Evolutionary conservation across 2,797 vertebrate species (phyloP).

Genomic region (Lepus townsendii): DNA sequence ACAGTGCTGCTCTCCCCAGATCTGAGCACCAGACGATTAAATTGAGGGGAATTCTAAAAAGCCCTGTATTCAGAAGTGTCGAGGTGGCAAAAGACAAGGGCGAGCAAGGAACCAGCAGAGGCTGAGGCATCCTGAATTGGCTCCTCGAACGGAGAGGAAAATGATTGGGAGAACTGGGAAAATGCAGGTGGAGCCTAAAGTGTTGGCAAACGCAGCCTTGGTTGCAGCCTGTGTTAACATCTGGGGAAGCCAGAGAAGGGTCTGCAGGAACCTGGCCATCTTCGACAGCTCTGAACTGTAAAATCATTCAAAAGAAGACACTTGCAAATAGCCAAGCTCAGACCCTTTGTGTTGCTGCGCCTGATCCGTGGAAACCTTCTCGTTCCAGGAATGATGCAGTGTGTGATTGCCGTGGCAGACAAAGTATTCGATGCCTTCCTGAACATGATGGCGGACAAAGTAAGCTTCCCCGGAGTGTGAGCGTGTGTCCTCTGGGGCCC

Average conservation of each 20-base stretch:
- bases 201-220: neutral
- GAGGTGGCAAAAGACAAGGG: neutral
- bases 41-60: neutral
- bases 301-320: neutral
- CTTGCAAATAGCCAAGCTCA: neutral
- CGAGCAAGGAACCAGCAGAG: neutral
- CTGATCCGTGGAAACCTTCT: slow-evolving; percentile 18
- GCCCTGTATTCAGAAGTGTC: neutral
- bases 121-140: neutral
- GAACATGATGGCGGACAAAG: slow-evolving; percentile 99
- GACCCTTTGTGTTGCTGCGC: neutral
- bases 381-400: slow-evolving; percentile 97
- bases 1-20: no score
- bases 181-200: neutral
- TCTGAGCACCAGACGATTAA: neutral
- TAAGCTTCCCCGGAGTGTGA: slow-evolving; percentile 78
- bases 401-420: slow-evolving; percentile 97
- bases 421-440: slow-evolving; percentile 99
- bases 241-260: neutral
- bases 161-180: neutral
- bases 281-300: neutral
- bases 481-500: rapidly evolving
- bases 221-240: neutral
- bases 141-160: neutral
- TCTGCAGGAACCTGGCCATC: neutral